Evolutionary conservation across 2,888 invertebrate genomes (phyloP).

Genomic region (Toxonevra muliebris): DNA sequence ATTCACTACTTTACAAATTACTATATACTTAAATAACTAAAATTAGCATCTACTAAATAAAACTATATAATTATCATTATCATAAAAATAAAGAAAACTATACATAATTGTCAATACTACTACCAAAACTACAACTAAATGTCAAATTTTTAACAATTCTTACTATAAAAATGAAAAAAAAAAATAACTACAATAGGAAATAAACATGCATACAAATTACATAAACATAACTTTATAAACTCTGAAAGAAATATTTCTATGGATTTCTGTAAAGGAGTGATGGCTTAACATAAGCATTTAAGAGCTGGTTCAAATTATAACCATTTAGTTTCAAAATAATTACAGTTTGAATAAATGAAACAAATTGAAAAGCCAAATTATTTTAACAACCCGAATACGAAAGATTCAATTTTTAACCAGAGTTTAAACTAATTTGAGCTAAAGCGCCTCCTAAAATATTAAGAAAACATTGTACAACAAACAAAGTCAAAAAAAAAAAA

Average conservation of each 20-base stretch:
- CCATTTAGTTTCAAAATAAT: no score
- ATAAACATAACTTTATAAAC: conserved; percentile 2
- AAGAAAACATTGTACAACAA: neutral
- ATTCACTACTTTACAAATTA: neutral
- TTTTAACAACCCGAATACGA: no score
- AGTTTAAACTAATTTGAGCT: no score
- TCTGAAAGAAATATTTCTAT: no score
- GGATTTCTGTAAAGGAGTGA: no score
- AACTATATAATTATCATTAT: conserved; percentile 34
- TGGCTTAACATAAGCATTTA: no score
- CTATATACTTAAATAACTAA: conserved; percentile 5
- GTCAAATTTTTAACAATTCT: conserved; percentile 46
- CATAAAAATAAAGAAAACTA: conserved; percentile 20
- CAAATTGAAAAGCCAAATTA: no score
- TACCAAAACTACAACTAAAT: conserved; percentile 35
- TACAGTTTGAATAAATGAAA: no score
- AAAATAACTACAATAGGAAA: neutral
- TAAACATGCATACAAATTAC: neutral
- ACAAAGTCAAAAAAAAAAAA: neutral
- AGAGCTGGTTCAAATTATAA: no score
- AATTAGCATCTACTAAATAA: conserved; percentile 33
- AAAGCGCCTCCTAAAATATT: neutral
- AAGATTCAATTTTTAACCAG: no score
- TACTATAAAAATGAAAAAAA: conserved; percentile 6
- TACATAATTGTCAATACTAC: conserved; percentile 17